Base-by-base conservation (phyloP, 2,797 vertebrate genomes). In the Lacerta bilineata region DNA sequence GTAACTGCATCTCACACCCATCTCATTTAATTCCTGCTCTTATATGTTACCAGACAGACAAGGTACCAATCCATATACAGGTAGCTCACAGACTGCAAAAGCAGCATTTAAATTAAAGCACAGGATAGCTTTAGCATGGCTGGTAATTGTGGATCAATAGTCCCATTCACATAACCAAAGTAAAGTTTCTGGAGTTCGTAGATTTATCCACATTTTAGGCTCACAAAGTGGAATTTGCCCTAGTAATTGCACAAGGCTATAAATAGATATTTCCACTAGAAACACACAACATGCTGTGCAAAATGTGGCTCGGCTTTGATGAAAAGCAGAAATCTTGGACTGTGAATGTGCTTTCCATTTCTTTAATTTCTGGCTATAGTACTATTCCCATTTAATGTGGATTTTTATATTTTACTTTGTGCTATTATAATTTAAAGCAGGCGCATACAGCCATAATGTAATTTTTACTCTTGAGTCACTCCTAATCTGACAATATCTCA, bases 221-320 rank as follows among this genome's bases (percentile, higher is more conserved):
- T 83, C 86, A 72, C 25, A 18, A 78, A 79, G 27, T 80, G 15
- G n/a, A 86, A 88, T 83, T 88, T 77, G 59, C 59, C 64, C 55
- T 77, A 80, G 7, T 74, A 92, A 91, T 91, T 29, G 25, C 61
- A 33, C n/a, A 4, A 68, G 11, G 55, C 43, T 95, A 87, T 89
- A 95, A 94, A 92, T 87, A 93, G 75, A 90, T 92, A 64, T 94
- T 95, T 93, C 91, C 92, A 90, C 79, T 80, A 74, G 85, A 91
- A 25, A 8, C 68, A 64, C 90, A 69, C 89, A 87, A 79, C 0
- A 0, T 68, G 41, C 88, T 87, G 20, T 83, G 87, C n/a, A 78
- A 92, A 84, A 91, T 88, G 0, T 59, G 68, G 80, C 90, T 90
- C 93, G 87, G 78, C 91, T 90, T 0, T 77, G 84, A 93, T 11